Evolutionary conservation across 2,888 invertebrate genomes (phyloP), one percentile per base, ranked within the genome.

Genomic region (Flexamia atlantica): DNA sequence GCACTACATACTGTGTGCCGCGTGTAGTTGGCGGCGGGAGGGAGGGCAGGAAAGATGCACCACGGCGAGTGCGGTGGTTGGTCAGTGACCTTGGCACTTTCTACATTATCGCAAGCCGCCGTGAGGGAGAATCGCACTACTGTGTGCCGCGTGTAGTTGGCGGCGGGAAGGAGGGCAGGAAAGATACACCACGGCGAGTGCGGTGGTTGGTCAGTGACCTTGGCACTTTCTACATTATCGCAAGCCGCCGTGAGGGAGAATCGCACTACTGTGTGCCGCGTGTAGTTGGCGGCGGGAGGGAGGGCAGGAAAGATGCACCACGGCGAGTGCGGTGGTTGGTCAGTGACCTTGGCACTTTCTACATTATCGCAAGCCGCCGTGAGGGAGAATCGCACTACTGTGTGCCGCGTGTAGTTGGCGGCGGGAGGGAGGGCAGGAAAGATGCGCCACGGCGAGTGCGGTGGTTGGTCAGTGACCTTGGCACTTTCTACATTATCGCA

Each of bases 401-500:
- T 23, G 57, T 14, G 57, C 14, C 57, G 5, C 2, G 57, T 20
- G 3, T 23, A 57, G 9, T 57, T 57, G 57, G 17, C 50, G 50
- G 50, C 50, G 50, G 4, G 50, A 50, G 50, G 12, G 46, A 46
- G 7, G 17, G 12, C 7, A 17, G 14, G 46, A 46, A 46, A 46
- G 46, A 46, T 46, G 17, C 46, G 14, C 2, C 46, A 46, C 46
- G 46, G 46, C 7, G 46, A 46, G 46, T 46, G 46, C 46, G 14
- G 10, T 40, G 17, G 72, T 5, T 40, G 72, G 72, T 72, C 72
- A 72, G 3, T 72, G 72, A 72, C 72, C 72, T 72, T 72, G 42
- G 72, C 72, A 72, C 72, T 72, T 72, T 72, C 72, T 72, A 72
- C 72, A 42, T 72, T 72, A 72, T 72, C 72, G 36, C 72, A 72